Percentiles rank a stretch among this genome's conserved stretches.
Evolutionary conservation across 2,888 invertebrate species (phyloP).

Genomic region (Eupithecia exiguata): DNA sequence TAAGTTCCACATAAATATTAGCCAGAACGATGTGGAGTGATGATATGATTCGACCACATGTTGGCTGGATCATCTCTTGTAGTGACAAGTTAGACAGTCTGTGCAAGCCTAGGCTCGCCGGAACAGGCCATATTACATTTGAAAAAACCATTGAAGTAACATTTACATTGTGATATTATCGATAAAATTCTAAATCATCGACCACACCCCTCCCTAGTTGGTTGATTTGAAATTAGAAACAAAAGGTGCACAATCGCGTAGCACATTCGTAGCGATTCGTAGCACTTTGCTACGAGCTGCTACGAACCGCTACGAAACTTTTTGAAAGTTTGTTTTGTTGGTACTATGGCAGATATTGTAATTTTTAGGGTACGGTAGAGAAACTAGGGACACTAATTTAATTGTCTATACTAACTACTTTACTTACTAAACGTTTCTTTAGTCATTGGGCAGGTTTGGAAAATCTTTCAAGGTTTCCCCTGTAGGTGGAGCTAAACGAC

Average conservation of each 20-base stretch:
- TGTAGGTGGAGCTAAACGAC: too few species aligned
- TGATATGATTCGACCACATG: background rate
- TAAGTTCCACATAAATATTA: background rate
- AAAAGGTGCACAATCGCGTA: constrained; percentile 49
- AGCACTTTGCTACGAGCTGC: constrained; percentile 32
- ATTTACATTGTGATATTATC: background rate
- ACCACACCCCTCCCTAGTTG: constrained; percentile 39
- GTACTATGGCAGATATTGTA: background rate
- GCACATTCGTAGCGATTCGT: constrained; percentile 30
- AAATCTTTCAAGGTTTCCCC: too few species aligned
- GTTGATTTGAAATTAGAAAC: constrained; percentile 58
- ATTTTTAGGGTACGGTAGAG: background rate
- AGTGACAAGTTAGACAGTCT: background rate
- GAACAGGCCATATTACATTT: background rate
- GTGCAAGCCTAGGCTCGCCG: background rate
- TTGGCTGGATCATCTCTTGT: background rate
- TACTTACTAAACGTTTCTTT: too few species aligned
- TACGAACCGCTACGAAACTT: constrained; percentile 20
- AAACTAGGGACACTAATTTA: background rate
- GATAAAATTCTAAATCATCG: background rate
- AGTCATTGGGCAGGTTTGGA: too few species aligned
- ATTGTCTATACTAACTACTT: background rate
- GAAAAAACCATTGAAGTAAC: background rate
- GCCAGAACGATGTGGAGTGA: background rate
- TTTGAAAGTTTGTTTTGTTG: constrained; percentile 2